Conservation (phyloP, 2,113 vertebrate genomes). For the Actenoides lindsayi region DNA sequence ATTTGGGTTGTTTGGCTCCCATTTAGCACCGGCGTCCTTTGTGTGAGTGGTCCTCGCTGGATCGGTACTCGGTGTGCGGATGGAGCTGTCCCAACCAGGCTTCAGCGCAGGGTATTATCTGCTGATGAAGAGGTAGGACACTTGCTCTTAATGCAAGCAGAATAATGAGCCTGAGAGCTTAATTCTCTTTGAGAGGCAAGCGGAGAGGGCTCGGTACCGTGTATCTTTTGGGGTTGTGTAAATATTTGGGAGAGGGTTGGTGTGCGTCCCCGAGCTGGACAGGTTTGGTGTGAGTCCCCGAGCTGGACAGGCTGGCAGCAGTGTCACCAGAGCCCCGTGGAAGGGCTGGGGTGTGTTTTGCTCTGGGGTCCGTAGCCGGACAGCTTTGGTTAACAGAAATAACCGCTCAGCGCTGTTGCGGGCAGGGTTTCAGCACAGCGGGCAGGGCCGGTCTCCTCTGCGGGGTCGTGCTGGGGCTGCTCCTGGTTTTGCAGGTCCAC, state of each 20-base stretch:
- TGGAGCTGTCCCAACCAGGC: not conserved
- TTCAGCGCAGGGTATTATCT: not conserved
- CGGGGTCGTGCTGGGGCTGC: not conserved
- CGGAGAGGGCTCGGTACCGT: not conserved
- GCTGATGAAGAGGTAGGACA: not conserved
- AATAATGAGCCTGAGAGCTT: not conserved
- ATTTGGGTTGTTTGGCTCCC: not conserved
- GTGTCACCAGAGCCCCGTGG: not conserved
- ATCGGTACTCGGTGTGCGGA: rapidly evolving
- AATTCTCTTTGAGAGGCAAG: not conserved
- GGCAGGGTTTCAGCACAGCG: rapidly evolving
- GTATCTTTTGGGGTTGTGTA: not conserved
- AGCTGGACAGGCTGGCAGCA: not conserved
- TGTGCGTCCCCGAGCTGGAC: not conserved
- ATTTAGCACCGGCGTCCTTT: not conserved
- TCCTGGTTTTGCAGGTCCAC: rapidly evolving
- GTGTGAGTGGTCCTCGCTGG: not conserved
- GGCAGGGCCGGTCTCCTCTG: not conserved
- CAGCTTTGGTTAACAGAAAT: not conserved
- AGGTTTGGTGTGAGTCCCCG: not conserved
- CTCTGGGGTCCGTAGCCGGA: not conserved
- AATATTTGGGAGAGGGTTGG: not conserved
- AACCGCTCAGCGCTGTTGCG: rapidly evolving
- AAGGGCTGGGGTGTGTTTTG: not conserved
- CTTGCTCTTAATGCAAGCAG: not conserved